These are phyloP conservation scores for Arctocebus calabarensis DNA, from an alignment of 2,797 vertebrate genomes.

Conservation along the genomic window DNA sequence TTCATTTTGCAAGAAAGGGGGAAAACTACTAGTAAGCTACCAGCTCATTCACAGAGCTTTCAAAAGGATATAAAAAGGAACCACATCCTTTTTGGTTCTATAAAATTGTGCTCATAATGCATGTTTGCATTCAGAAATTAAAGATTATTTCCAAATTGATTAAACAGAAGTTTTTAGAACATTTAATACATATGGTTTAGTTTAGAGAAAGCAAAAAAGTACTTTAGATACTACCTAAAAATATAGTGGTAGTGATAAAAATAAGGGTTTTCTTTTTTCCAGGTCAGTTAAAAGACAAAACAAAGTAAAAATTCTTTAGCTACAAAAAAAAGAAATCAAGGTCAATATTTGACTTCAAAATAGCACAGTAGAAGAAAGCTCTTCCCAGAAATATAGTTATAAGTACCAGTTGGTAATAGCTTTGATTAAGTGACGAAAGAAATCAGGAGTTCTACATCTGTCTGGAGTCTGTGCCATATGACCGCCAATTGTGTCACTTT, in stretches of 20 bases:
- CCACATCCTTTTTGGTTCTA: background rate
- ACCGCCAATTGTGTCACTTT: slow-evolving; percentile 13
- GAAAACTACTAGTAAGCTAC: background rate
- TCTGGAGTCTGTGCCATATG: background rate
- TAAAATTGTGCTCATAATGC: slow-evolving; percentile 44
- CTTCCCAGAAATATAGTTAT: background rate
- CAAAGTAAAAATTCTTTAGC: slow-evolving; percentile 51
- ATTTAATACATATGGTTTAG: background rate
- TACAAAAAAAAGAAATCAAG: slow-evolving; percentile 55
- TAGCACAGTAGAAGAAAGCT: background rate
- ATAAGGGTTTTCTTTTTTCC: background rate
- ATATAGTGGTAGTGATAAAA: slow-evolving; percentile 38
- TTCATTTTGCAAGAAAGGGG: background rate
- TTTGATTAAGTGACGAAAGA: slow-evolving; percentile 48
- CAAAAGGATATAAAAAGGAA: slow-evolving; percentile 1
- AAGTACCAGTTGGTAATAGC: slow-evolving; percentile 4
- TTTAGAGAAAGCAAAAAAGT: slow-evolving; percentile 53
- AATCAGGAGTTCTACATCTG: background rate
- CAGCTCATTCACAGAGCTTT: slow-evolving; percentile 18
- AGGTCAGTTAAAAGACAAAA: slow-evolving; percentile 6
- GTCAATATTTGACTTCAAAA: background rate
- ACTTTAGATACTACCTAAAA: background rate
- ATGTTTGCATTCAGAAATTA: slow-evolving; percentile 28
- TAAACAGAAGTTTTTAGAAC: slow-evolving; percentile 51
- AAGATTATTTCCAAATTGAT: slow-evolving; percentile 57